Evolutionary conservation across 2,113 vertebrate genomes (phyloP).

Genomic region (Odocoileus virginianus): DNA sequence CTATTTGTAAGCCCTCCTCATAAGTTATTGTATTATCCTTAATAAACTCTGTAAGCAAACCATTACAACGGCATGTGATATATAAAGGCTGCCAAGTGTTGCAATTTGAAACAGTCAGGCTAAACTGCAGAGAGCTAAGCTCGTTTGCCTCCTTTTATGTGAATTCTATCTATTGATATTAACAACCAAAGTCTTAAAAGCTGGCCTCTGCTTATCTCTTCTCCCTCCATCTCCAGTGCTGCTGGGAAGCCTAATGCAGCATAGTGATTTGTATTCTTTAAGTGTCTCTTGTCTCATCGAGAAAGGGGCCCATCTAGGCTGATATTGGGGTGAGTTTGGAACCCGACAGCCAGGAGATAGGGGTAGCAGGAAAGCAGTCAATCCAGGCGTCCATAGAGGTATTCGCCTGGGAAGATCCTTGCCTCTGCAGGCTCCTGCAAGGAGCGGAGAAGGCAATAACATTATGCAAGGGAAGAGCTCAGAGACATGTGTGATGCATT

Average conservation of each 20-base stretch:
- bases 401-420: background rate
- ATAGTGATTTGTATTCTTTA: constrained; percentile 36
- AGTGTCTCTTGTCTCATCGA: constrained; percentile 46
- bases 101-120: background rate
- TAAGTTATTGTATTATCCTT: background rate
- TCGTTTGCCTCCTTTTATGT: constrained; percentile 24
- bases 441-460: background rate
- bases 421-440: background rate
- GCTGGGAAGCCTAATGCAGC: background rate
- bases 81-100: constrained; percentile 33
- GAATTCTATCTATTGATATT: constrained; percentile 37
- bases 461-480: background rate
- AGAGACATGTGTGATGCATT: constrained; percentile 40
- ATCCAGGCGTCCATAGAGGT: background rate
- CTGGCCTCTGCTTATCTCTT: constrained; percentile 39
- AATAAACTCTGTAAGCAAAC: constrained; percentile 42
- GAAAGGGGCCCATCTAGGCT: constrained; percentile 33
- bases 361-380: constrained; percentile 32
- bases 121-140: constrained; percentile 30
- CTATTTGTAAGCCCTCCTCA: background rate
- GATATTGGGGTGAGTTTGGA: constrained; percentile 47
- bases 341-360: background rate
- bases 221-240: constrained; percentile 28
- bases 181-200: constrained; percentile 46
- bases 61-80: background rate